Evolutionary conservation across 2,888 invertebrate species (phyloP), one percentile per base, ranked within the genome.

Genomic region (Ormia ochracea): DNA sequence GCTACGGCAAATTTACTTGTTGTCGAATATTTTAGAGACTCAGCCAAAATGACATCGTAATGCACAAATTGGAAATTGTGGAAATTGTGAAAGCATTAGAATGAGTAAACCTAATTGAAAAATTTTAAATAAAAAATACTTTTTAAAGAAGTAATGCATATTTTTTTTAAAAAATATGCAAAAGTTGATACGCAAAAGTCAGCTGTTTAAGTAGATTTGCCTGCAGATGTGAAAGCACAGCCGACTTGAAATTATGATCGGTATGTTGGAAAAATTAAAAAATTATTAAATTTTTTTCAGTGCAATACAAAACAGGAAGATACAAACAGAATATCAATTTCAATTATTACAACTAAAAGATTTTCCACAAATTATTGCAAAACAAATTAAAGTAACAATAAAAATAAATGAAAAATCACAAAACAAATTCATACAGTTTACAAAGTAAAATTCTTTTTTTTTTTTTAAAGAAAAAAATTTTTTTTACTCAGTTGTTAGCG

Each of bases 321-420:
- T 36, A 78, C 73, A 82, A 81, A 81, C 75, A 81, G 82, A 83
- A 81, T 78, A 82, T 80, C 77, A 82, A 81, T 82, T 83, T 80
- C 77, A 78, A 77, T 80, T 78, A 77, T 59, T 66, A 74, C 76
- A 63, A 43, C 58, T 56, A 82, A 82, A 83, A 78, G 65, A 82
- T 74, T 80, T 80, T 61, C 48, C 38, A 23, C 26, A 78, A 81
- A 36, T 69, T 59, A 31, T 4, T 41, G 9, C 6, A n/a, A n/a
- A n/a, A n/a, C 10, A 33, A 7, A 23, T 28, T 45, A 68, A 63
- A 59, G 26, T 58, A 59, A 59, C 12, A 10, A 23, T 12, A n/a
- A n/a, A n/a, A n/a, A 23, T 66, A 36, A 33, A 36, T 14, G 26
- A 58, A n/a, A 23, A 41, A 33, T 54, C 58, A 50, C 26, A 38